A percentile compares a stretch with the other conserved stretches of the same genome.
These are phyloP conservation scores for Tinamus major DNA, from an alignment of 2,797 vertebrate species.

Conservation along the genomic window DNA sequence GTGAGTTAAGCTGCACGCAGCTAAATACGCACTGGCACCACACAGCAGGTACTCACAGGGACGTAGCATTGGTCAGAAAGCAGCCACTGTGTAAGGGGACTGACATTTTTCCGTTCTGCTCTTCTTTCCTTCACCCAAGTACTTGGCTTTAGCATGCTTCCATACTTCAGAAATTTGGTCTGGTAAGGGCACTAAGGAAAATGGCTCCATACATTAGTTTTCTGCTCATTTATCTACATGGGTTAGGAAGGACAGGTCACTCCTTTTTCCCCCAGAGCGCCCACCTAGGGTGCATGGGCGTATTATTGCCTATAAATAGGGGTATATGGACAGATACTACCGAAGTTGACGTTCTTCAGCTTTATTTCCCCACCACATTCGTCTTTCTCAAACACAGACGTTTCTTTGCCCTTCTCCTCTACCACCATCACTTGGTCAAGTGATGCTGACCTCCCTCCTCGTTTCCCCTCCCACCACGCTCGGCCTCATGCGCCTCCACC, in stretches of 20 bases:
- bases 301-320: too few relatives aligned
- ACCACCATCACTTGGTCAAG: background rate
- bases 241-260: background rate
- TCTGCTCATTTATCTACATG: background rate
- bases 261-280: background rate
- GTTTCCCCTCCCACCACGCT: background rate
- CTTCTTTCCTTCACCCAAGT: background rate
- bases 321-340: fast-evolving
- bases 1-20: background rate
- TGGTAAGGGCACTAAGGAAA: background rate
- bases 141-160: fast-evolving
- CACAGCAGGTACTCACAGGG: background rate
- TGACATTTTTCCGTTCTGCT: background rate
- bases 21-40: fast-evolving
- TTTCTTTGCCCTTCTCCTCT: background rate
- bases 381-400: background rate
- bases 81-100: fast-evolving
- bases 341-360: background rate
- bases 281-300: background rate
- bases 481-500: background rate
- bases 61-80: background rate
- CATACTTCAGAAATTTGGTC: background rate
- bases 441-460: background rate
- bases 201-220: background rate
- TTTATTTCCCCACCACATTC: background rate